These are phyloP conservation scores for Phengaris alcon DNA, from an alignment of 2,888 invertebrate species.

Conservation along the genomic window DNA sequence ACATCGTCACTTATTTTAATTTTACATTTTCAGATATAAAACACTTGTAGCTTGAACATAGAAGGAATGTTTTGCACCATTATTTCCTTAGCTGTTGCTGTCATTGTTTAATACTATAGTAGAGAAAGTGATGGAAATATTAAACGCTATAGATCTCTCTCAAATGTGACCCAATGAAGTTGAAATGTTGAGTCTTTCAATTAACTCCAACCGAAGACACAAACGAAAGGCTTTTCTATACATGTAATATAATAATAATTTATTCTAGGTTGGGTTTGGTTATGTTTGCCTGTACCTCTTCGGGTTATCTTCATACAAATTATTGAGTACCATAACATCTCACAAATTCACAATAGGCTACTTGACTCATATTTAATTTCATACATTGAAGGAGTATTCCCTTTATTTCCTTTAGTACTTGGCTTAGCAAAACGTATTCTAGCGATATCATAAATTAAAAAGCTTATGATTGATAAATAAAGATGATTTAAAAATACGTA, in stretches of 20 bases:
- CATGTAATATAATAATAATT: not conserved
- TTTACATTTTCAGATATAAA: not conserved
- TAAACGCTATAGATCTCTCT: not conserved
- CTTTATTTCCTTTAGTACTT: too few relatives aligned
- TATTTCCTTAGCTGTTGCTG: not conserved
- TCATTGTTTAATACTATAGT: constrained; percentile 4
- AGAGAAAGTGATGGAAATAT: not conserved
- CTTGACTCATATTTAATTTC: too few relatives aligned
- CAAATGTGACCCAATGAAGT: not conserved
- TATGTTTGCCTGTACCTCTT: too few relatives aligned
- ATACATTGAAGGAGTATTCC: too few relatives aligned
- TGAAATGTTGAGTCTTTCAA: not conserved
- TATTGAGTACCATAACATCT: too few relatives aligned
- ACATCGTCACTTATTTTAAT: not conserved
- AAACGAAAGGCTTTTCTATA: not conserved
- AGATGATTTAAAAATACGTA: too few relatives aligned
- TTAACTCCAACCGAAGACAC: too few relatives aligned
- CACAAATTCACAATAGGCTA: too few relatives aligned
- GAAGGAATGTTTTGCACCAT: constrained; percentile 8
- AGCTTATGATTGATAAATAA: too few relatives aligned
- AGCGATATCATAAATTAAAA: too few relatives aligned
- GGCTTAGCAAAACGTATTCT: too few relatives aligned
- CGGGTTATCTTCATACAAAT: too few relatives aligned
- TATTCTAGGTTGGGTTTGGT: not conserved
- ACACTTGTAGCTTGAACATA: not conserved